A percentile compares a stretch with the other conserved stretches of the same genome.
Conservation (phyloP, 1,140 invertebrate species). For the Pteromalus puparum region DNA sequence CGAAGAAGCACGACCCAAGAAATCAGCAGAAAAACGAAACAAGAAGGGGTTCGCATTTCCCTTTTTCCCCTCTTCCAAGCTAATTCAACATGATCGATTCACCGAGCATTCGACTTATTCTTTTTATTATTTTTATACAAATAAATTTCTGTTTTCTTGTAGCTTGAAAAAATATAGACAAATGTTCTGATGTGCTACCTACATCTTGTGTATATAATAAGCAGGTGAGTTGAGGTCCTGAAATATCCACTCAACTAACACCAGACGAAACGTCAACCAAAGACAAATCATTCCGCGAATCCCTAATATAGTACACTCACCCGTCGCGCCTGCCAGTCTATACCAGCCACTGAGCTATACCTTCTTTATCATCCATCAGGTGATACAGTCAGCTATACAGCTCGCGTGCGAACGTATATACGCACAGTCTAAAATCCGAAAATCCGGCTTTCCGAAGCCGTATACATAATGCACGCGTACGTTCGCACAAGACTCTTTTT, state of each 20-base stretch:
- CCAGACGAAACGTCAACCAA: neutral
- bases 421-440: conserved; percentile 32
- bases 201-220: too few relatives aligned
- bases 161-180: neutral
- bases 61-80: neutral
- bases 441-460: conserved; percentile 41
- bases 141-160: too few relatives aligned
- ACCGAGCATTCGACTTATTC: neutral
- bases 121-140: too few relatives aligned
- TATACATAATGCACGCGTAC: neutral
- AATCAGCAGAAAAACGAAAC: neutral
- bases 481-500: conserved; percentile 9
- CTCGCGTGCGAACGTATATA: neutral
- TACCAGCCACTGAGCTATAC: neutral
- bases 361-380: conserved; percentile 30
- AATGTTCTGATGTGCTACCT: neutral
- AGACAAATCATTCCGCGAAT: neutral
- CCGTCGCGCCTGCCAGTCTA: neutral
- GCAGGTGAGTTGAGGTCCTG: neutral
- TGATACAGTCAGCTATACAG: neutral
- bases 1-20: neutral
- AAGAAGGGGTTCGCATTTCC: neutral
- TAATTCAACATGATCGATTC: neutral
- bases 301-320: neutral
- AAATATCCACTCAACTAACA: neutral